Percentiles rank a stretch among this genome's conserved stretches.
Conservation (phyloP, 1,140 invertebrate species). For the Orchestia grillus region DNA sequence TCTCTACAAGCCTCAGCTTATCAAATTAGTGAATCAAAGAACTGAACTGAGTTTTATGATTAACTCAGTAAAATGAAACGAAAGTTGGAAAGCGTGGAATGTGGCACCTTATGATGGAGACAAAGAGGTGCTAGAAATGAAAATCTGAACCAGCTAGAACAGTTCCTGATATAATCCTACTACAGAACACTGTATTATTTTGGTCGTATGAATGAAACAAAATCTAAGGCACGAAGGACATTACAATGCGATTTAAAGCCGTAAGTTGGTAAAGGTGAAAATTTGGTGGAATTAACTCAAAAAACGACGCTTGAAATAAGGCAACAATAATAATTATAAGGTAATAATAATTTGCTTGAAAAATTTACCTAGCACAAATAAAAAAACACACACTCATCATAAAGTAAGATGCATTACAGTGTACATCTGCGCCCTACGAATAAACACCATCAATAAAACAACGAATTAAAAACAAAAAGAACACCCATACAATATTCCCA, state of each 20-base stretch:
- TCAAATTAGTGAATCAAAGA: too few species aligned
- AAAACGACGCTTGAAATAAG: too few species aligned
- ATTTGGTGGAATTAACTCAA: neutral
- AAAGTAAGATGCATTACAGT: neutral
- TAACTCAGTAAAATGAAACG: neutral
- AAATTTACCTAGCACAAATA: neutral
- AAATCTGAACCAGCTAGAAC: neutral
- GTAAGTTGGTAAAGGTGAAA: neutral
- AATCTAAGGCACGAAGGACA: neutral
- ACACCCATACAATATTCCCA: neutral
- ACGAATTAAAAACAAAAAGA: neutral
- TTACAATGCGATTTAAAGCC: neutral
- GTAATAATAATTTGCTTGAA: too few species aligned
- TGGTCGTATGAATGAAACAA: neutral
- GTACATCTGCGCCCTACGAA: neutral
- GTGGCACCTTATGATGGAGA: neutral
- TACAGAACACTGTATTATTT: neutral
- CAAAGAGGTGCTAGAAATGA: neutral
- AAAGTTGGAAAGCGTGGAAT: neutral
- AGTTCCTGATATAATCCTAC: neutral
- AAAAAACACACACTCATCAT: neutral
- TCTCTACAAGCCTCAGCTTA: too few species aligned
- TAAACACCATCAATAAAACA: neutral
- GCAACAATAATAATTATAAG: too few species aligned
- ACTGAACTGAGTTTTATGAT: too few species aligned